Evolutionary conservation across 2,113 vertebrate species (phyloP), one percentile per base, ranked within the genome.

Genomic region (Pachycephala philippinensis): DNA sequence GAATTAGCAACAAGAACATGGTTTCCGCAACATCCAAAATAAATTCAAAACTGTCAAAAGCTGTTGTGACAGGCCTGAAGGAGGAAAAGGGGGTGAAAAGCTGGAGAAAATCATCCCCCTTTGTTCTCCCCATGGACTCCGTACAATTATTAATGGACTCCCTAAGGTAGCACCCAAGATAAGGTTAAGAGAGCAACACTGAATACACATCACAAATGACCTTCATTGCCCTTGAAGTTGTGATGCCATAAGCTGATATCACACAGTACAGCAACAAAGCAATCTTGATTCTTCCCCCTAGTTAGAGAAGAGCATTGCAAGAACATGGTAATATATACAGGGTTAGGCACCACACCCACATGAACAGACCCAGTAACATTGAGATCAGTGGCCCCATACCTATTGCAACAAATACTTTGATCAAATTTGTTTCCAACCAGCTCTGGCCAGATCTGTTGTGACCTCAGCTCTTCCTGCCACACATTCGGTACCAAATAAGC

Each of bases 321-420:
- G 13, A 20, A 24, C 9, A 11, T 1, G 4, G 10, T 3, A 16
- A 10, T 28, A 50, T 1, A 8, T 3, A 20, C 15, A 19, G 19
- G 7, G 2, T 2, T 22, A 26, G 18, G 15, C 24, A 42, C 20
- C 12, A 12, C 54, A 70, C 6, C 26, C 10, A 4, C 31, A 16
- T 2, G 6, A 61, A 30, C 45, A 31, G 37, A 50, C 37, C 37
- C 8, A 12, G 15, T 19, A 52, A 35, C 31, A 15, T 2, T 20
- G 20, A 50, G 31, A 42, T 37, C 18, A 28, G 20, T 10, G 30
- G 3, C 31, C 40, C 10, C 26, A 35, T 1, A 16, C 15, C 37
- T 35, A 13, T 28, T 10, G 21, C 6, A 52, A 60, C 28, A 83
- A 30, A 60, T 15, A 30, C 2, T 5, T 3, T 42, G 15, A 44